phyloP scores from a whole-genome alignment of 2,113 vertebrate genomes.

The Chlamydotis undulata region DNA sequence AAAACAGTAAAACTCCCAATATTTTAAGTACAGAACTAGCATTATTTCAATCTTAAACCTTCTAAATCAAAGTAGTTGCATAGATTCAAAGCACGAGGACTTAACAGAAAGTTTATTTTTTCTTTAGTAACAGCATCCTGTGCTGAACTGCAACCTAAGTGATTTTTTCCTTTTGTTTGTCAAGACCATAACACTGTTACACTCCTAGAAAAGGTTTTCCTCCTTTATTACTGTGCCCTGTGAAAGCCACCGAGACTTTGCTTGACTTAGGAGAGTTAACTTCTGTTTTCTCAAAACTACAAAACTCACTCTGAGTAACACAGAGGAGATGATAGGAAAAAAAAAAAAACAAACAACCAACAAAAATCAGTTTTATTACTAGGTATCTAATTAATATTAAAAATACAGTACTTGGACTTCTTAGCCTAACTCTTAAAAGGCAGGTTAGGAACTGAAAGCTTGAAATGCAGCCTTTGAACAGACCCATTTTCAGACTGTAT shows the following conservation, averaged over 20 bases:
- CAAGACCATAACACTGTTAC: neutral
- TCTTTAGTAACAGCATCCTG: neutral
- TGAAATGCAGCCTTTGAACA: neutral
- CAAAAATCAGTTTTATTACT: neutral
- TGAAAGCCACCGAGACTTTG: neutral
- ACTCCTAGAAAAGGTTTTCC: neutral
- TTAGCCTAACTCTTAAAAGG: neutral
- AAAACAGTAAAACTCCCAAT: neutral
- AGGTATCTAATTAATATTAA: neutral
- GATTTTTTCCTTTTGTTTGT: neutral
- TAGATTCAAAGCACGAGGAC: neutral
- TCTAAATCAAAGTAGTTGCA: neutral
- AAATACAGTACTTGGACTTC: neutral
- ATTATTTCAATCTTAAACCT: neutral
- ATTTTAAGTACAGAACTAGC: neutral
- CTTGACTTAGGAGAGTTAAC: neutral
- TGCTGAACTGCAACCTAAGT: neutral
- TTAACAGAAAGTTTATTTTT: neutral
- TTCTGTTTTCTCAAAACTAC: neutral
- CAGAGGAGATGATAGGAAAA: accelerated
- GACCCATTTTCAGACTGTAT: neutral
- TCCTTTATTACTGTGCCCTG: neutral
- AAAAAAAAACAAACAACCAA: neutral
- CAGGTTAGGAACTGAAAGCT: neutral
- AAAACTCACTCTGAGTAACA: neutral